Conservation (phyloP, 2,113 vertebrate species). For the Herpailurus yagouaroundi region DNA sequence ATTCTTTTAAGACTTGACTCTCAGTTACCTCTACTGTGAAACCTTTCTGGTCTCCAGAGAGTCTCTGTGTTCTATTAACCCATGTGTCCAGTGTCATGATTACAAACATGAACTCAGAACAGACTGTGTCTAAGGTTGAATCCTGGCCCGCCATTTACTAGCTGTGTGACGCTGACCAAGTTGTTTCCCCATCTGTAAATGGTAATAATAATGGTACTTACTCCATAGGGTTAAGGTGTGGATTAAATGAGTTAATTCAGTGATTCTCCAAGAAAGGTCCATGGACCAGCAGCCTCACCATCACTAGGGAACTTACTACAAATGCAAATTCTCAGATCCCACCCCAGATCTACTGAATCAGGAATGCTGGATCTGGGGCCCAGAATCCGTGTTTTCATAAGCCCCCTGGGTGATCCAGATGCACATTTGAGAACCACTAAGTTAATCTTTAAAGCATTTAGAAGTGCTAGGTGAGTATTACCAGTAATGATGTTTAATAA, state of each 20-base stretch:
- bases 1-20: neutral
- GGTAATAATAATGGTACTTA: neutral
- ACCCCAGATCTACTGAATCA: neutral
- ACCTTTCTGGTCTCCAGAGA: neutral
- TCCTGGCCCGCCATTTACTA: neutral
- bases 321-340: neutral
- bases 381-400: neutral
- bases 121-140: neutral
- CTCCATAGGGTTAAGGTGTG: neutral
- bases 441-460: neutral
- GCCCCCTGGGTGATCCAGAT: neutral
- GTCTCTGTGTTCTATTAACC: neutral
- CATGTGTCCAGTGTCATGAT: neutral
- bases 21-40: neutral
- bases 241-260: neutral
- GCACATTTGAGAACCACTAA: neutral
- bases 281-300: neutral
- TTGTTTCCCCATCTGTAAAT: neutral
- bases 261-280: neutral
- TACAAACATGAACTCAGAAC: neutral
- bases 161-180: neutral
- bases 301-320: neutral
- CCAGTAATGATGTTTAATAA: neutral
- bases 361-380: neutral
- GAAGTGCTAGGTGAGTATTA: neutral